A percentile compares a stretch with the other conserved stretches of the same genome.
Conservation (phyloP, 2,888 invertebrate species). For the Zygogramma bicolorata region DNA sequence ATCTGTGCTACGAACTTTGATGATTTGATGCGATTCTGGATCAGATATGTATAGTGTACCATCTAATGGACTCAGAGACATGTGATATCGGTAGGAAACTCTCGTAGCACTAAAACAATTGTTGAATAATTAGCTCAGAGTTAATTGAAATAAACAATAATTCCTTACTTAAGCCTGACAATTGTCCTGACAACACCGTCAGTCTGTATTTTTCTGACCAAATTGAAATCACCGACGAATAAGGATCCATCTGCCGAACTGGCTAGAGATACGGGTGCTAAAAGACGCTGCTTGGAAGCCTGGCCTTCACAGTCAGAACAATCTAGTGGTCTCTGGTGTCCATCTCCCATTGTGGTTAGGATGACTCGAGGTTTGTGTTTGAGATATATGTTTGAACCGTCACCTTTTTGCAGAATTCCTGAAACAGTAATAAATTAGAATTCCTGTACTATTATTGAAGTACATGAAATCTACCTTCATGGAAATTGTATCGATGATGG, state of each 20-base stretch:
- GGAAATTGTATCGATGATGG: constrained; percentile 97
- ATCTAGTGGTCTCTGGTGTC: constrained; percentile 88
- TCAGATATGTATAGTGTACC: constrained; percentile 95
- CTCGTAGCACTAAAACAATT: constrained; percentile 77
- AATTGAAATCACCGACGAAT: constrained; percentile 95
- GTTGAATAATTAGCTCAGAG: not conserved
- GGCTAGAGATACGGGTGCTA: constrained; percentile 94
- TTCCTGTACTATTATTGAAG: not conserved
- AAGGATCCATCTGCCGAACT: constrained; percentile 93
- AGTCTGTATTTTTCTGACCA: constrained; percentile 87
- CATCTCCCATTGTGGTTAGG: constrained; percentile 91
- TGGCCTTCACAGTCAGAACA: constrained; percentile 86
- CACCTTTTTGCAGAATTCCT: constrained; percentile 97
- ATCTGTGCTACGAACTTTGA: constrained; percentile 84
- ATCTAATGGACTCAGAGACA: constrained; percentile 94
- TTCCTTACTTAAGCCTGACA: constrained; percentile 83
- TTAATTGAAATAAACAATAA: not conserved
- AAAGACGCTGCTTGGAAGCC: constrained; percentile 82
- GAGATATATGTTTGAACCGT: constrained; percentile 94
- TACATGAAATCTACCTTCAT: constrained; percentile 79
- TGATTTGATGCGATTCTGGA: constrained; percentile 94
- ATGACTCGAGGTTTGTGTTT: constrained; percentile 93
- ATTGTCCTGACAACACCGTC: constrained; percentile 87
- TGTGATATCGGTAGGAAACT: constrained; percentile 96
- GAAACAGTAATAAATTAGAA: constrained; percentile 44